Evolutionary conservation across 2,888 invertebrate species (phyloP).

Genomic region (Stomorhina lunata): DNA sequence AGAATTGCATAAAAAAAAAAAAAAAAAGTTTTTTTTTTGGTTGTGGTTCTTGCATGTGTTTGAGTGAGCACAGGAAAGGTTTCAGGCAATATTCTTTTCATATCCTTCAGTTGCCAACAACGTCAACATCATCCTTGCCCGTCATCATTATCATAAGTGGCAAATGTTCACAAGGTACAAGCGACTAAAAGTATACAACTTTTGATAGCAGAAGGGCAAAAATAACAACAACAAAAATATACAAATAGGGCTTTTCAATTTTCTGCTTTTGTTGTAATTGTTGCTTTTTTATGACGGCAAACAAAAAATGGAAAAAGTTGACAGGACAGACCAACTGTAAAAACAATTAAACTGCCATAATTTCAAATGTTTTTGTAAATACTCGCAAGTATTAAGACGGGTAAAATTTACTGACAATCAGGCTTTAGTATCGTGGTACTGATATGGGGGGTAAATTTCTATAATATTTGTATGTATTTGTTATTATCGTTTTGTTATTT

Average conservation of each 20-base stretch:
- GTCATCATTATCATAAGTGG: slow-evolving; percentile 39
- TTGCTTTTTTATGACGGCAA: background rate
- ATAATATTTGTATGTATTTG: no score
- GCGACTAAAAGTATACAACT: no score
- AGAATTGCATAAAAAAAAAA: no score
- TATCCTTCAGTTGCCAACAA: slow-evolving; percentile 41
- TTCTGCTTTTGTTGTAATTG: slow-evolving; percentile 5
- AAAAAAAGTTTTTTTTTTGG: no score
- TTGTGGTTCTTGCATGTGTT: background rate
- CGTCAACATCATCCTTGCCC: slow-evolving; percentile 29
- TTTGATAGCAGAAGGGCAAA: slow-evolving; percentile 17
- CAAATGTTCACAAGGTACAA: background rate
- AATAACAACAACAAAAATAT: slow-evolving; percentile 34
- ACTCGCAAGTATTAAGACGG: background rate
- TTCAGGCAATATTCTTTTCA: slow-evolving; percentile 53
- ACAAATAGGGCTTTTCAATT: slow-evolving; percentile 20
- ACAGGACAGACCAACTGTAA: slow-evolving; percentile 63
- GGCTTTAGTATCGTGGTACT: background rate
- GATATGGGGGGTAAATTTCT: no score
- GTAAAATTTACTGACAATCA: no score
- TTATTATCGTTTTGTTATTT: slow-evolving; percentile 12
- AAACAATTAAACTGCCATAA: slow-evolving; percentile 62
- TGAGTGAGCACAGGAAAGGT: slow-evolving; percentile 5
- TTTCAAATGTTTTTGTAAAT: slow-evolving; percentile 1
- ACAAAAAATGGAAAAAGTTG: slow-evolving; percentile 27